phyloP scores from a whole-genome alignment of 2,797 vertebrate species.

The Poeciliopsis infans region DNA sequence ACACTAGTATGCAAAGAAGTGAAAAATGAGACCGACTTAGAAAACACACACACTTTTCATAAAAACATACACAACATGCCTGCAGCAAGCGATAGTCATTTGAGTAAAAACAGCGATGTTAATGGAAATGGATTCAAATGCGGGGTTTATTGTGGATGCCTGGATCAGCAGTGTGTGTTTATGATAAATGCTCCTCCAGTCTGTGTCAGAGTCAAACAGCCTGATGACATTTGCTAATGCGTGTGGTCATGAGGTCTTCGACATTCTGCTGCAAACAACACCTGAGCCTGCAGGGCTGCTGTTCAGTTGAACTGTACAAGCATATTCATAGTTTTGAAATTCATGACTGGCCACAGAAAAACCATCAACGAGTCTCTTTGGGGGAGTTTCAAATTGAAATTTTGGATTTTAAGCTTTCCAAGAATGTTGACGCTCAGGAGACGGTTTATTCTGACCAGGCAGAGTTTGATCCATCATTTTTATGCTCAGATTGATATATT shows the following conservation, averaged over 20 bases:
- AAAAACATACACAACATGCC: constrained; percentile 34
- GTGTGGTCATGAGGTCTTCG: constrained; percentile 72
- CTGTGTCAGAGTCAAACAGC: constrained; percentile 76
- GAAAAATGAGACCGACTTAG: constrained; percentile 56
- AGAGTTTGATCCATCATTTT: neutral
- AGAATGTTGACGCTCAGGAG: neutral
- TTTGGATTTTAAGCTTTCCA: neutral
- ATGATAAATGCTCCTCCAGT: constrained; percentile 72
- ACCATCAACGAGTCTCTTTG: too few relatives aligned
- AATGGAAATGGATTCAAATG: constrained; percentile 70
- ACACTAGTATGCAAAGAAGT: constrained; percentile 59
- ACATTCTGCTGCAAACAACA: constrained; percentile 67
- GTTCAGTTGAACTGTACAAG: constrained; percentile 52
- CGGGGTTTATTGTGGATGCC: constrained; percentile 51
- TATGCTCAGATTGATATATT: neutral
- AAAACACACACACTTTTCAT: constrained; percentile 41
- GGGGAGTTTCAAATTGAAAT: neutral
- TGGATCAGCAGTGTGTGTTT: constrained; percentile 68
- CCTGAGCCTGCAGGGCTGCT: constrained; percentile 53
- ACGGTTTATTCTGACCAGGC: neutral
- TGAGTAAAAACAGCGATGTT: constrained; percentile 40
- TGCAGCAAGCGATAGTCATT: constrained; percentile 23
- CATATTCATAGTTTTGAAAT: constrained; percentile 41
- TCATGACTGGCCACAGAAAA: too few relatives aligned
- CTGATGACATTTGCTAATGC: constrained; percentile 77